Conservation (phyloP, 2,113 vertebrate species). For the Thoracochromis brauschi region DNA sequence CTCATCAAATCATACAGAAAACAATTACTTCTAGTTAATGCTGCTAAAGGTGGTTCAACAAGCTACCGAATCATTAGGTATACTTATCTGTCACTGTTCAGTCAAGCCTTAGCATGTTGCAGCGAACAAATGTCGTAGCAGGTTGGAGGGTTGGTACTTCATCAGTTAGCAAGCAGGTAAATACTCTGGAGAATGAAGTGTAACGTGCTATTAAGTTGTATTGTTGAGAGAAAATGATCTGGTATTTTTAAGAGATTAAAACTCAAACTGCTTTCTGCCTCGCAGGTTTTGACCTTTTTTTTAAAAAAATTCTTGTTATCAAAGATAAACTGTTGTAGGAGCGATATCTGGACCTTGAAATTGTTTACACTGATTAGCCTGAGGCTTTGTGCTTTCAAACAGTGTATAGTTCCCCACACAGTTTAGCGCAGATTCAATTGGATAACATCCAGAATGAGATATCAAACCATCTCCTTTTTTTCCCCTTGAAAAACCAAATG, state of each 20-base stretch:
- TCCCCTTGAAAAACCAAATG: not conserved
- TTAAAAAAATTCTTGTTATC: not conserved
- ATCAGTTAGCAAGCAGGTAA: not conserved
- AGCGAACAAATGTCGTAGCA: not conserved
- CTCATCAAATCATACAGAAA: not conserved
- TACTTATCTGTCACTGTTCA: not conserved
- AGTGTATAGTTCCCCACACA: not conserved
- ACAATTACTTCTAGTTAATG: not conserved
- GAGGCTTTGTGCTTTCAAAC: not conserved
- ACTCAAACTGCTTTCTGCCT: not conserved
- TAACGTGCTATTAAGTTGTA: not conserved
- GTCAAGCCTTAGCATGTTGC: not conserved
- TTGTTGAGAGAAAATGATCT: not conserved
- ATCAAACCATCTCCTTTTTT: not conserved
- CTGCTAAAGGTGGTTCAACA: not conserved
- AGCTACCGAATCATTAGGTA: not conserved
- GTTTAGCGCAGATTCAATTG: not conserved
- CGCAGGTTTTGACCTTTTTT: not conserved
- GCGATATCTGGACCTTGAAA: not conserved
- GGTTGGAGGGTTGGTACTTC: not conserved
- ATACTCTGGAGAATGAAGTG: not conserved
- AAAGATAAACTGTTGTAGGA: not conserved
- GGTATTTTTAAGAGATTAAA: not conserved
- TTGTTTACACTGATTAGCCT: not conserved
- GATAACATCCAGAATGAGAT: not conserved